Base-by-base conservation (phyloP, 1,140 invertebrate genomes). In the Goniozus legneri region DNA sequence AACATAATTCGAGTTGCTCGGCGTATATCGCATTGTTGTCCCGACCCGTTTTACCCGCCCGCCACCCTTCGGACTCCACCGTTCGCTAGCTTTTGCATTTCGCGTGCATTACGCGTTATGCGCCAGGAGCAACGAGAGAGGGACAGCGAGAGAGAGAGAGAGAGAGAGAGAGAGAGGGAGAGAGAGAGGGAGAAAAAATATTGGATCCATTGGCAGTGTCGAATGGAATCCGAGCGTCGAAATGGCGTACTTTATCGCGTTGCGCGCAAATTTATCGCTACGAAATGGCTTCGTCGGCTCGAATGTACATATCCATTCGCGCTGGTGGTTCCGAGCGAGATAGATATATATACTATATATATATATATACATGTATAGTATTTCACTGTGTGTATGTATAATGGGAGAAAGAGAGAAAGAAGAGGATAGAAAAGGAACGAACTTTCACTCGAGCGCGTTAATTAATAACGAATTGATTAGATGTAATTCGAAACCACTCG, bases 1-100 rank as follows among this genome's bases (percentile, higher is more conserved):
- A 62, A 65, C 41, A 54, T 57, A 53, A 62, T 60, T 63, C 47
- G 58, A 44, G n/a, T n/a, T n/a, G n/a, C n/a, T n/a, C n/a, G n/a
- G n/a, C n/a, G n/a, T n/a, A n/a, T n/a, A n/a, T n/a, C n/a, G n/a
- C n/a, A n/a, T n/a, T n/a, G n/a, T n/a, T n/a, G n/a, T n/a, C n/a
- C n/a, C n/a, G n/a, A n/a, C n/a, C n/a, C n/a, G n/a, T n/a, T n/a
- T n/a, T n/a, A n/a, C n/a, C n/a, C n/a, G n/a, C n/a, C n/a, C n/a
- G n/a, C n/a, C n/a, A n/a, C n/a, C n/a, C n/a, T n/a, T n/a, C n/a
- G n/a, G n/a, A n/a, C n/a, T n/a, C n/a, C 24, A 10, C 24, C 24
- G 24, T 27, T 27, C 41, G 44, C 44, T n/a, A n/a, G n/a, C n/a
- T n/a, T 62, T 58, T 56, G 51, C 50, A 50, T 56, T 46, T 44